Evolutionary conservation across 2,797 vertebrate species (phyloP).

Genomic region (Cryptoprocta ferox): DNA sequence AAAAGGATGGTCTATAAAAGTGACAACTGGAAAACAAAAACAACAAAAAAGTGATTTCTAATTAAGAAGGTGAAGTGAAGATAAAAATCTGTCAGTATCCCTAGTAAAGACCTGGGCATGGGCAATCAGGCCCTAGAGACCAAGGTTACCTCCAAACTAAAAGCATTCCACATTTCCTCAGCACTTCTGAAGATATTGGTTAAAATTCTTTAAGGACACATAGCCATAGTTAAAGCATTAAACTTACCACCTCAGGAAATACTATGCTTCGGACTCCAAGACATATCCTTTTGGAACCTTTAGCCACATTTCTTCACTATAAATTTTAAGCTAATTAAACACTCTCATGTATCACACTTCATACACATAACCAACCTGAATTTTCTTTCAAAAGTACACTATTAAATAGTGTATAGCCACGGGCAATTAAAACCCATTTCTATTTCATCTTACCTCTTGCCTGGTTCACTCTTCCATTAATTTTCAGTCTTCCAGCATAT

Average conservation of each 20-base stretch:
- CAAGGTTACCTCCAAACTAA: background rate
- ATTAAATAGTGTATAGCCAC: conserved; percentile 53
- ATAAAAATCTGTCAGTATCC: background rate
- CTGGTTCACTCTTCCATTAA: background rate
- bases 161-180: background rate
- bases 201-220: conserved; percentile 24
- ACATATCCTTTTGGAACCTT: background rate
- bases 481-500: conserved; percentile 30
- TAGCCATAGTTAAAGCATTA: conserved; percentile 14
- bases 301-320: conserved; percentile 44
- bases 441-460: conserved; percentile 62
- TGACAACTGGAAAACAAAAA: background rate
- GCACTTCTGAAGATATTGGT: conserved; percentile 36
- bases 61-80: background rate
- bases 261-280: conserved; percentile 23
- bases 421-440: conserved; percentile 46
- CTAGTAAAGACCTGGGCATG: background rate
- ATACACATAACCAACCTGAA: conserved; percentile 16
- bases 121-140: background rate
- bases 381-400: conserved; percentile 61
- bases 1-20: conserved; percentile 58
- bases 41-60: background rate
- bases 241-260: conserved; percentile 27
- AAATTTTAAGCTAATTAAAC: conserved; percentile 54
- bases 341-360: conserved; percentile 32